phyloP scores from a whole-genome alignment of 35 echinoderm and acorn worm genomes.

The Diadema setosum region DNA sequence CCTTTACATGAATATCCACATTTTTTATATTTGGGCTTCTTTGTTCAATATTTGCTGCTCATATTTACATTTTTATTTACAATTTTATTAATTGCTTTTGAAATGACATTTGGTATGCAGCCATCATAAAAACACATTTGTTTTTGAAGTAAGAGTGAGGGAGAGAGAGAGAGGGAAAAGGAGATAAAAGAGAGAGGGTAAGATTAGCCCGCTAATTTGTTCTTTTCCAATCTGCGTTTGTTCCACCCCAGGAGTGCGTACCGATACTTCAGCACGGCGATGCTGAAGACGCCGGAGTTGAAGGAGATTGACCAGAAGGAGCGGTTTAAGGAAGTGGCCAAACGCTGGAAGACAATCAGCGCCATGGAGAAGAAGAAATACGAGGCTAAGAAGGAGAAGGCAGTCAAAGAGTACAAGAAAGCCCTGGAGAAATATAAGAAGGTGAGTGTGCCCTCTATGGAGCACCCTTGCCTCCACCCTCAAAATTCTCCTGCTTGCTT shows the following conservation, averaged over 20 bases:
- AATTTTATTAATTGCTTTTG: too few relatives aligned
- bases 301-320: slow-evolving; percentile 29
- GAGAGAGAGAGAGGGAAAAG: too few relatives aligned
- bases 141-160: too few relatives aligned
- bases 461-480: background rate
- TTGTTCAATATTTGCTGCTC: too few relatives aligned
- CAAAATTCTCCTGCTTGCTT: background rate
- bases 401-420: slow-evolving; percentile 57
- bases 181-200: too few relatives aligned
- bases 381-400: slow-evolving; percentile 49
- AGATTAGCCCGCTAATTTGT: too few relatives aligned
- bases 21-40: too few relatives aligned
- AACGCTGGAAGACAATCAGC: slow-evolving; percentile 38
- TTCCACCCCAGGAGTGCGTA: slow-evolving; percentile 38
- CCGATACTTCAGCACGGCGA: slow-evolving; percentile 40
- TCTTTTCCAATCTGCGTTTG: background rate
- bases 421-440: slow-evolving; percentile 55
- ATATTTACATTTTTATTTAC: too few relatives aligned
- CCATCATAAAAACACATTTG: too few relatives aligned
- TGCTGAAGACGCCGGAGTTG: slow-evolving; percentile 32
- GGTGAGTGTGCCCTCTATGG: background rate
- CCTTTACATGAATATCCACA: too few relatives aligned
- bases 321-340: slow-evolving; percentile 47
- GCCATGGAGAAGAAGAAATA: slow-evolving; percentile 63
- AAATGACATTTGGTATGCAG: too few relatives aligned